phyloP scores from a whole-genome alignment of 2,797 vertebrate genomes.

The Leuciscus waleckii region DNA sequence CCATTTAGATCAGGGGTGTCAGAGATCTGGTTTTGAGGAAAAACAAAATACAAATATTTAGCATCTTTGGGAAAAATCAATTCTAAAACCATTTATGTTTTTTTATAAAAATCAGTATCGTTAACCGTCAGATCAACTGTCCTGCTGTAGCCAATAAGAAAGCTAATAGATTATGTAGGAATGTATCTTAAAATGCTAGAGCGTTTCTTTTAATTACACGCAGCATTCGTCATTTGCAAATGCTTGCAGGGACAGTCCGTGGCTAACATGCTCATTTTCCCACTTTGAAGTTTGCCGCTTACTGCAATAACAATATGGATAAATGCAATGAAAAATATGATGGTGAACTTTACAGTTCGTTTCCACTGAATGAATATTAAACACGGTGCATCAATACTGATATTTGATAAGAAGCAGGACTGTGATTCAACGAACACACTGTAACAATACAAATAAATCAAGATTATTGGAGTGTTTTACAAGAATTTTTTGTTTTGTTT shows the following conservation, averaged over 20 bases:
- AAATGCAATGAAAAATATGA: not conserved
- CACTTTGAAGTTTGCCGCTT: constrained; percentile 12
- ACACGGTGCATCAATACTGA: not conserved
- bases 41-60: not conserved
- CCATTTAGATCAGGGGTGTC: not conserved
- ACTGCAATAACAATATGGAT: not conserved
- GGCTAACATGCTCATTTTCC: not conserved
- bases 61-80: not conserved
- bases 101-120: not conserved
- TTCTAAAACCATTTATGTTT: not conserved
- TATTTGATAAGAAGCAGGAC: not conserved
- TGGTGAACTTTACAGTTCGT: not conserved
- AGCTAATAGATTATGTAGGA: not conserved
- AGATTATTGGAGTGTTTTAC: not conserved
- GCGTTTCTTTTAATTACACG: not conserved
- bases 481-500: no score
- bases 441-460: not conserved
- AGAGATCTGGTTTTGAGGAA: not conserved
- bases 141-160: not conserved
- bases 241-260: constrained; percentile 8
- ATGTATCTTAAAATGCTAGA: not conserved
- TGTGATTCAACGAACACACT: not conserved
- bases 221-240: constrained; percentile 6
- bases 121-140: not conserved
- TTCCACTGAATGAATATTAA: not conserved